Evolutionary conservation across 35 echinoderm and acorn worm species (phyloP).

Genomic region (Heliocidaris tuberculata): DNA sequence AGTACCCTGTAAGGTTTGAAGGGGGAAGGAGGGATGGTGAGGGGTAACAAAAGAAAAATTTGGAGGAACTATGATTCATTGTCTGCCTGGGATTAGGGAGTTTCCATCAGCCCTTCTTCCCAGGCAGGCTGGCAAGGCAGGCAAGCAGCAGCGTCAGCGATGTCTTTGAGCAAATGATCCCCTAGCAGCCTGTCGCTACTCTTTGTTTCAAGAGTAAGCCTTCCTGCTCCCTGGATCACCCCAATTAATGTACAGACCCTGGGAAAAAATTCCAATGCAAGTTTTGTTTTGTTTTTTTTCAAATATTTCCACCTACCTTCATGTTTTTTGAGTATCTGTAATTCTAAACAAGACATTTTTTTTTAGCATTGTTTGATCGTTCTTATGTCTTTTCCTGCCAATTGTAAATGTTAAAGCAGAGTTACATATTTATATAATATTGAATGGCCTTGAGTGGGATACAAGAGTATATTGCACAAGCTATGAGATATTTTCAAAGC

Average conservation of each 20-base stretch:
- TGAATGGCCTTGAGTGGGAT: too few relatives aligned
- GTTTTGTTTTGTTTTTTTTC: not conserved
- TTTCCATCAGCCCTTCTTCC: not conserved
- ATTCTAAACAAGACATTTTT: not conserved
- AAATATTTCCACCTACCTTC: not conserved
- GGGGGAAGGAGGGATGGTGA: not conserved
- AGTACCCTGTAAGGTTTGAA: not conserved
- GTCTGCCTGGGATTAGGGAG: slow-evolving; percentile 28
- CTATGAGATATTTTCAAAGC: too few relatives aligned
- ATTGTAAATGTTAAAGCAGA: too few relatives aligned
- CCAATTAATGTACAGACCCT: not conserved
- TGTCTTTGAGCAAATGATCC: not conserved
- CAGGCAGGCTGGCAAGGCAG: not conserved
- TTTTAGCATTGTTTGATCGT: too few relatives aligned
- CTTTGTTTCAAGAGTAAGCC: slow-evolving; percentile 16
- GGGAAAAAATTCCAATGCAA: not conserved
- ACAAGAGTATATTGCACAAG: too few relatives aligned
- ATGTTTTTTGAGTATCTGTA: not conserved
- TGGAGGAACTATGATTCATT: slow-evolving; percentile 20
- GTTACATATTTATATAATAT: too few relatives aligned
- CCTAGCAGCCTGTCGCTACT: not conserved
- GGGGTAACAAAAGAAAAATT: not conserved
- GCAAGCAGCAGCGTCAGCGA: not conserved
- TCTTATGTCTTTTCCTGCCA: too few relatives aligned
- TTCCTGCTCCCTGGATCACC: not conserved